Evolutionary conservation across 2,797 vertebrate species (phyloP).

Genomic region (Eupleurogrammus muticus): DNA sequence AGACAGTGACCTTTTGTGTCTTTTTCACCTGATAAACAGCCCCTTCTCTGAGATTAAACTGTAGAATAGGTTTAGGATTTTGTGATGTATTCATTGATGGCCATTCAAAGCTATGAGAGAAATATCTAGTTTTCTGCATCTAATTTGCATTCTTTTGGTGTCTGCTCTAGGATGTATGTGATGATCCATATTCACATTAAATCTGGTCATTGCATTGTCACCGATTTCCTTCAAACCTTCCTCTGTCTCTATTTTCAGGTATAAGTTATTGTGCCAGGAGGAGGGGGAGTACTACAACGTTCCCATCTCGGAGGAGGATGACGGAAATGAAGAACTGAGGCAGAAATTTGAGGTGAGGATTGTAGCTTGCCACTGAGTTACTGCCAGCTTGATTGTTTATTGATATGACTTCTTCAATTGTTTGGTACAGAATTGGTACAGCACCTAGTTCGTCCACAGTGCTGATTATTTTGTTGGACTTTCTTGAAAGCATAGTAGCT

Average conservation of each 20-base stretch:
- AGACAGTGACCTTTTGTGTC: too few relatives aligned
- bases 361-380: not conserved
- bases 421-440: slow-evolving; percentile 1
- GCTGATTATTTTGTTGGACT: not conserved
- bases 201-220: not conserved
- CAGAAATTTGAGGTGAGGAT: slow-evolving; percentile 96
- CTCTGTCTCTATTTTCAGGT: slow-evolving; percentile 81
- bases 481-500: not conserved
- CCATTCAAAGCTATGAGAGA: not conserved
- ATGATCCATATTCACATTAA: slow-evolving; percentile 1
- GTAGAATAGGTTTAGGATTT: not conserved
- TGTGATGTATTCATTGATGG: slow-evolving; percentile 1
- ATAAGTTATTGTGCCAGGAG: slow-evolving; percentile 95
- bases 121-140: not conserved
- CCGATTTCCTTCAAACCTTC: not conserved
- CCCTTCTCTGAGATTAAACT: slow-evolving; percentile 8
- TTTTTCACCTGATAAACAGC: too few relatives aligned
- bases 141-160: not conserved
- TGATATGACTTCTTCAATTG: not conserved
- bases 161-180: not conserved
- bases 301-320: slow-evolving; percentile 94
- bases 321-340: slow-evolving; percentile 91
- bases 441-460: not conserved
- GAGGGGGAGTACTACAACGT: slow-evolving; percentile 99
- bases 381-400: not conserved